Conservation (phyloP, 2,888 invertebrate species). For the Himalopsyche japonica region DNA sequence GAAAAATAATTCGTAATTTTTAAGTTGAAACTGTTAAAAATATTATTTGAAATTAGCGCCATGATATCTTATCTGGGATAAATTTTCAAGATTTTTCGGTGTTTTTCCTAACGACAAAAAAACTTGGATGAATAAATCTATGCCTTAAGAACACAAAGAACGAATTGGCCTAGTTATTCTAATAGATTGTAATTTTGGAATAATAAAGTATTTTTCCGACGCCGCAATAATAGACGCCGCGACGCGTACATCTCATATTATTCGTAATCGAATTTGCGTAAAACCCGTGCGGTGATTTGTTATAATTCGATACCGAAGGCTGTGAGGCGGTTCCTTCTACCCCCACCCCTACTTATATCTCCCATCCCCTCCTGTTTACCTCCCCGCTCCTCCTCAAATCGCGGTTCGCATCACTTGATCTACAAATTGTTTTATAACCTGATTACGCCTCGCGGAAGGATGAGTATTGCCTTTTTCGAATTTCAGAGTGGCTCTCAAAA, state of each 20-base stretch:
- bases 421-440: slow-evolving; percentile 41
- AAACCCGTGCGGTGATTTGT: slow-evolving; percentile 34
- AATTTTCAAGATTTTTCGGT: no score
- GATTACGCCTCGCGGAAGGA: slow-evolving; percentile 39
- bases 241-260: slow-evolving; percentile 11
- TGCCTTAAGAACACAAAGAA: no score
- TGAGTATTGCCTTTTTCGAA: slow-evolving; percentile 5
- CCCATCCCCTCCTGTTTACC: background rate
- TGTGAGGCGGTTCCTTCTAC: background rate
- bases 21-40: no score
- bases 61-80: no score
- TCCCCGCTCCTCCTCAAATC: slow-evolving; percentile 23
- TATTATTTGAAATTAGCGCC: no score
- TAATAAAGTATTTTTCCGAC: background rate
- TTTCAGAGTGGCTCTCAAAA: background rate
- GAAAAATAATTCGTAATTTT: no score
- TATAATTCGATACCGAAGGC: slow-evolving; percentile 31
- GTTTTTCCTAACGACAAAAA: no score
- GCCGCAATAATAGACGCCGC: background rate
- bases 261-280: slow-evolving; percentile 34
- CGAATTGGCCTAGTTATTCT: no score
- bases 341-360: background rate
- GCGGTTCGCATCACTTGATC: slow-evolving; percentile 35
- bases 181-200: no score
- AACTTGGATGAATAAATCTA: no score